Base-by-base conservation (phyloP, 2,113 vertebrate genomes). In the Eptatretus burgeri region DNA sequence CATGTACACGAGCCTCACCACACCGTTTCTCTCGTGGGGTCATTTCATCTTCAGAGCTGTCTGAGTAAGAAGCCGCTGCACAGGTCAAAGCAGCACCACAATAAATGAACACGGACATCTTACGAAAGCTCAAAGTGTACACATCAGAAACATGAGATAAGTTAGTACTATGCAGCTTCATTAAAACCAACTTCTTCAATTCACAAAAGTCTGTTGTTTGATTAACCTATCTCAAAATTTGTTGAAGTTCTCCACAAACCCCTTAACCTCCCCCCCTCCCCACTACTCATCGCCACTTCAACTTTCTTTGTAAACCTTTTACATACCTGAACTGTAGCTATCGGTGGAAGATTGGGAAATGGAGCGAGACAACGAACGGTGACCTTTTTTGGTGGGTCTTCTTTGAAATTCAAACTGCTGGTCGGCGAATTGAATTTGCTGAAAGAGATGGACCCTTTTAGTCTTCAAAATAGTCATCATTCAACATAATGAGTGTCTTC, bases 391-490 rank as follows among this genome's bases (percentile, higher is more conserved):
- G 20, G 80, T 85, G 2, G 91, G 87, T 51, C 91, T 82, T 71
- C 95, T 95, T 78, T 85, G 94, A 73, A 95, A 98, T 67, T 98
- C 91, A 68, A 89, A 84, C 69, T 98, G 94, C 68, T 98, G 91
- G 77, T 98, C 91, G 10, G 91, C 91, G 71, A 96, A 96, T 68
- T 96, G 91, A 76, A 96, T 96, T 82, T 96, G 82, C 27, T 66
- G 63, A 49, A 64, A 63, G 11, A 60, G 56, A n/a, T 20, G 20
- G n/a, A 12, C 56, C 9, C 56, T 20, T 60, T 20, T 60, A 17
- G 11, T 20, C 56, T 20, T 20, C 56, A 12, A 2, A 17, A 1
- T 17, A 60, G 56, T n/a, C 56, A 60, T 17, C 56, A n/a, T 20
- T 17, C n/a, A 20, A 10, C 56, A 60, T 17, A 60, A n/a, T 17